Evolutionary conservation across 2,113 vertebrate species (phyloP), one percentile per base, ranked within the genome.

Genomic region (Aleadryas rufinucha): DNA sequence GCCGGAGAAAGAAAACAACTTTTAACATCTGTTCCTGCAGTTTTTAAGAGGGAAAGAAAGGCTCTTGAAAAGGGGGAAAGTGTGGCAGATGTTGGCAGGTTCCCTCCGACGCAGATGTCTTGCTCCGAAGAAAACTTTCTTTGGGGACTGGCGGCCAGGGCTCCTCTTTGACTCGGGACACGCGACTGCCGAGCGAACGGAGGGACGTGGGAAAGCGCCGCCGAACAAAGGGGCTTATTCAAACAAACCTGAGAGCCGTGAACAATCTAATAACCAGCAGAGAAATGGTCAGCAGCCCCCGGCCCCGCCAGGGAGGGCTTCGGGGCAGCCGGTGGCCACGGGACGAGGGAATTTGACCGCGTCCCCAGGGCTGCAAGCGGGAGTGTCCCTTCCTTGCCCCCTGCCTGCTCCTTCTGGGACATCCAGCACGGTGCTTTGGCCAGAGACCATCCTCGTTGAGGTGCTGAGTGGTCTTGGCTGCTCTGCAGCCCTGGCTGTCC

Each of bases 161-260:
- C 97, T 97, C 97, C 91, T 97, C 97, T 97, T 95, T 98, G 98
- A 92, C 98, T 97, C 84, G 69, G 98, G 99, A 98, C 98, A 98
- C 98, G 98, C 98, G 99, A 98, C 98, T 98, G 97, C 98, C 97
- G 97, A 95, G 98, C 96, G 97, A 97, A 96, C 90, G 97, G 90
- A 90, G 96, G 98, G 98, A 98, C 98, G 98, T 99, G 99, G 99
- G 99, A 99, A 99, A 98, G 98, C 90, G 78, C 80, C 22, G 59
- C 11, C 39, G 31, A 95, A 99, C 99, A 99, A 99, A 98, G 97
- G 97, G 41, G 11, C 76, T 97, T 92, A 98, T 99, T 99, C 98
- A 99, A 96, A 97, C 98, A 95, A 90, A 97, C 96, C 98, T 98
- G 98, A 98, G 98, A 98, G 98, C 98, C 98, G 96, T 98, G 98